Conservation (phyloP, 2,888 invertebrate genomes). For the Schizaphis graminum region DNA sequence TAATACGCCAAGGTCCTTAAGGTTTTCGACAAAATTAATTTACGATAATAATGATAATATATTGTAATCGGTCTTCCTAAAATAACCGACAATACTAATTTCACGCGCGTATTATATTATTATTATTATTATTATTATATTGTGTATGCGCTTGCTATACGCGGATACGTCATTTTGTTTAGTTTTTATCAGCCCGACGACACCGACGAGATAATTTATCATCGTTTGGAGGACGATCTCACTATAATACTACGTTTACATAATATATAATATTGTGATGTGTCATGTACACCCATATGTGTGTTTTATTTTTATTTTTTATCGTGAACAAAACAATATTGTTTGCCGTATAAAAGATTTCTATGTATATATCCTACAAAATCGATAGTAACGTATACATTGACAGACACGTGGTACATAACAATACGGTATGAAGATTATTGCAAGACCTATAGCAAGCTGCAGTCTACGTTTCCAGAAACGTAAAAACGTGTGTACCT, state of each 20-base stretch:
- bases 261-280: neutral
- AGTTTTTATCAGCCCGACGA: neutral
- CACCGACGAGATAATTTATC: neutral
- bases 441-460: neutral
- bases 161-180: neutral
- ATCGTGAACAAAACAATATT: neutral
- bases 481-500: neutral
- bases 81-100: neutral
- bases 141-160: neutral
- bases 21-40: neutral
- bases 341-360: neutral
- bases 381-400: neutral
- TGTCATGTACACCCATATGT: neutral
- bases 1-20: conserved; percentile 13
- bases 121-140: too few relatives aligned
- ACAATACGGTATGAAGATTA: neutral
- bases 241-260: neutral
- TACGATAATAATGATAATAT: neutral
- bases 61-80: neutral
- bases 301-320: neutral
- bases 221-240: neutral
- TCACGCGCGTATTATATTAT: neutral
- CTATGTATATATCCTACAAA: neutral
- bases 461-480: neutral
- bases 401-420: neutral